A percentile compares a stretch with the other conserved stretches of the same genome.
Evolutionary conservation across 2,113 vertebrate species (phyloP).

Genomic region (Seriola dumerili): DNA sequence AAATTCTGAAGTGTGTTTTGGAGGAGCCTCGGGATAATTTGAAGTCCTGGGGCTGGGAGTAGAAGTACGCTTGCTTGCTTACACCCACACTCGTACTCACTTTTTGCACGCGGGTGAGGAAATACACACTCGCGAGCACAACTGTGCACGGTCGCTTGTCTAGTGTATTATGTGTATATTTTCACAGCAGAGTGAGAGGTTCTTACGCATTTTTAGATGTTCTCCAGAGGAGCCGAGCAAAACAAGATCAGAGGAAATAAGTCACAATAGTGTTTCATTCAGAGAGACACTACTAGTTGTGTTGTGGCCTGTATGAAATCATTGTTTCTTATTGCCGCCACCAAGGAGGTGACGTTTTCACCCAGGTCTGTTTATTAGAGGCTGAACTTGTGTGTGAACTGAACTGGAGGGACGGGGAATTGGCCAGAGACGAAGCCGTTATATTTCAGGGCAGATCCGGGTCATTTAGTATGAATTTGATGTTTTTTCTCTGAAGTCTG

Average conservation of each 20-base stretch:
- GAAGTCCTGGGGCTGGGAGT: constrained; percentile 68
- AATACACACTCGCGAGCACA: constrained; percentile 18
- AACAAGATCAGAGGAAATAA: constrained; percentile 32
- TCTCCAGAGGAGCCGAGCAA: constrained; percentile 27
- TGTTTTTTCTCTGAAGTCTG: too few species aligned
- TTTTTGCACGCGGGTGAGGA: background rate
- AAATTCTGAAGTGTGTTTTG: constrained; percentile 78
- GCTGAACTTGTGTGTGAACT: too few species aligned
- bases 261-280: background rate
- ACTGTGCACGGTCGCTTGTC: constrained; percentile 8
- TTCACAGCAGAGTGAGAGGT: constrained; percentile 24
- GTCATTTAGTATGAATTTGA: too few species aligned
- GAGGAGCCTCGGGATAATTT: constrained; percentile 76
- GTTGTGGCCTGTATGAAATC: background rate
- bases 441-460: too few species aligned
- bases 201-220: constrained; percentile 38
- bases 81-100: constrained; percentile 42
- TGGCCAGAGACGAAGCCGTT: too few species aligned
- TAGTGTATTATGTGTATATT: constrained; percentile 27
- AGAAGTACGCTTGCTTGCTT: constrained; percentile 47
- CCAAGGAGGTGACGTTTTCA: too few species aligned
- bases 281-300: background rate
- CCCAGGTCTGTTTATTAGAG: too few species aligned
- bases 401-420: too few species aligned
- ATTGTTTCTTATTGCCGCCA: background rate